These are phyloP conservation scores for Pachycephus smyrnensis DNA, from an alignment of 2,888 invertebrate species.

Conservation along the genomic window DNA sequence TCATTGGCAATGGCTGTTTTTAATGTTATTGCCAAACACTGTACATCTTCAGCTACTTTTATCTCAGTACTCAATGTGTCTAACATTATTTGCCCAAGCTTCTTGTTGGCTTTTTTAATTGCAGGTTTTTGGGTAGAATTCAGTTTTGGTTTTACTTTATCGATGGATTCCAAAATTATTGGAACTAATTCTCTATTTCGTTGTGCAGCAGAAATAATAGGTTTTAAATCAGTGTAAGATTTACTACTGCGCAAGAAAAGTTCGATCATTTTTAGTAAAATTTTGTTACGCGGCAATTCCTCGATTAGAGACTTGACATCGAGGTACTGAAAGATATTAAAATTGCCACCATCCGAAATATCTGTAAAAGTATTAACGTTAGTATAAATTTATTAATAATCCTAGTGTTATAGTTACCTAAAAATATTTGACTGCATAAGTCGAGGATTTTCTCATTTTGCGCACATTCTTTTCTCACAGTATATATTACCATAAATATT, in stretches of 20 bases:
- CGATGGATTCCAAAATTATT: slow-evolving; percentile 47
- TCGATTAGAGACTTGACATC: slow-evolving; percentile 36
- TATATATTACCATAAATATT: slow-evolving; percentile 45
- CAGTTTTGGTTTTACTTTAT: slow-evolving; percentile 43
- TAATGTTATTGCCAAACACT: slow-evolving; percentile 44
- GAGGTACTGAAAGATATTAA: slow-evolving; percentile 45
- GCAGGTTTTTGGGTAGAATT: slow-evolving; percentile 32
- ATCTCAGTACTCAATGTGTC: slow-evolving; percentile 31
- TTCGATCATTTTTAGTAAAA: slow-evolving; percentile 41
- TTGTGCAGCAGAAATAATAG: slow-evolving; percentile 30
- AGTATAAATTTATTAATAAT: not conserved
- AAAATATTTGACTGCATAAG: slow-evolving; percentile 40
- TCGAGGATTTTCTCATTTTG: slow-evolving; percentile 22
- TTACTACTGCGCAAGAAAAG: slow-evolving; percentile 39
- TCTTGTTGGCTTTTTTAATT: slow-evolving; percentile 46
- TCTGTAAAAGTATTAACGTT: slow-evolving; percentile 33
- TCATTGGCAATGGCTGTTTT: slow-evolving; percentile 36
- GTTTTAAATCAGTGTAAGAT: slow-evolving; percentile 35
- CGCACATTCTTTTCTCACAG: slow-evolving; percentile 41
- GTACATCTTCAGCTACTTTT: slow-evolving; percentile 39
- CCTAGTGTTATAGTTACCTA: slow-evolving; percentile 36
- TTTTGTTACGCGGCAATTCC: slow-evolving; percentile 34
- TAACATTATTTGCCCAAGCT: slow-evolving; percentile 42
- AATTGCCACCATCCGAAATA: slow-evolving; percentile 39
- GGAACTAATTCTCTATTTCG: slow-evolving; percentile 20